These are phyloP conservation scores for Acarapis woodi DNA, from an alignment of 1,140 invertebrate species.

Conservation along the genomic window DNA sequence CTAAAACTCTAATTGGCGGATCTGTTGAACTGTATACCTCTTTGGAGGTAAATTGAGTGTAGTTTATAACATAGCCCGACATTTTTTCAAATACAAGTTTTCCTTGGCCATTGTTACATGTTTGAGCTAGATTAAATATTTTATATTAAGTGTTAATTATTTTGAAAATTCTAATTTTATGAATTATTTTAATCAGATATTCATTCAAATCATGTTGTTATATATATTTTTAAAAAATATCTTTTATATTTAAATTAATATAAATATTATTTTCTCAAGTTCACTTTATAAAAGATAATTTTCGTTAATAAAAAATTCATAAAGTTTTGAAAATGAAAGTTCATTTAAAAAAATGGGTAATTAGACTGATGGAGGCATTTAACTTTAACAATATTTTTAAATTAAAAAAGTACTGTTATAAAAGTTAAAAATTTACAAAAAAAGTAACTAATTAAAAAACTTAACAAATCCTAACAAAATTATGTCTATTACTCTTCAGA, in stretches of 20 bases:
- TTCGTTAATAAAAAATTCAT: too few species aligned
- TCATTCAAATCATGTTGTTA: background rate
- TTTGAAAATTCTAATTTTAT: background rate
- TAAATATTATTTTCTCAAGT: background rate
- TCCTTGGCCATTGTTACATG: slow-evolving; percentile 55
- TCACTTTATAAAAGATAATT: too few species aligned
- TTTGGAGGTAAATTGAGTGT: background rate
- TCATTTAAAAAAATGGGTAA: too few species aligned
- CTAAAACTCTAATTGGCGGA: slow-evolving; percentile 48
- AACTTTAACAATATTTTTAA: too few species aligned
- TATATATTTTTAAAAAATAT: background rate
- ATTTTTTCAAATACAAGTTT: slow-evolving; percentile 57
- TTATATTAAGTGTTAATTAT: background rate
- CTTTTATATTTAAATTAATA: background rate
- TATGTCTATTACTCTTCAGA: too few species aligned
- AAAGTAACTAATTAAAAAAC: too few species aligned
- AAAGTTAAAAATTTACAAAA: too few species aligned
- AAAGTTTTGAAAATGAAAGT: too few species aligned
- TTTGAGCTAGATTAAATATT: slow-evolving; percentile 31
- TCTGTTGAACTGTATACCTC: slow-evolving; percentile 42
- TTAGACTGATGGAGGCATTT: too few species aligned
- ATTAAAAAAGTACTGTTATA: too few species aligned
- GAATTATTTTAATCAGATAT: background rate
- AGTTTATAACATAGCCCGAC: slow-evolving; percentile 29
- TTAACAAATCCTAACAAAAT: too few species aligned